These are phyloP conservation scores for Columba janthina DNA, from an alignment of 2,113 vertebrate genomes.

Conservation along the genomic window DNA sequence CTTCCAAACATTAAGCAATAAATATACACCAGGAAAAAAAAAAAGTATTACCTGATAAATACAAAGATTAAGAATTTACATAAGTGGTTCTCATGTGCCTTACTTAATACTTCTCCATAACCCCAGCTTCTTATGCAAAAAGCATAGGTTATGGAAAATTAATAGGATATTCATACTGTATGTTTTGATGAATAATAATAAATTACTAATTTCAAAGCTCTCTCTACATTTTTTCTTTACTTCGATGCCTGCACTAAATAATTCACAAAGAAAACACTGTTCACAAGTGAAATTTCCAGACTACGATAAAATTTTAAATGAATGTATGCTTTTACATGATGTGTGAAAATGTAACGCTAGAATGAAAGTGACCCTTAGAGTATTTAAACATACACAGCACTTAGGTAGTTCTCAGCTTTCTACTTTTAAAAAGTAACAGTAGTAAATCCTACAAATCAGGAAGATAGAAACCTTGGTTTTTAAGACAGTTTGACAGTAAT, in stretches of 20 bases:
- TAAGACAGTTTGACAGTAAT: background rate
- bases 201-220: background rate
- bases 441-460: background rate
- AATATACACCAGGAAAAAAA: background rate
- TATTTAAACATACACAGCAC: background rate
- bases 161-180: background rate
- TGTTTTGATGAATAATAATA: conserved; percentile 2
- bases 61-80: background rate
- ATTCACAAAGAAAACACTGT: conserved; percentile 37
- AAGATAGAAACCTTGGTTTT: background rate
- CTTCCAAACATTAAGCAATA: background rate
- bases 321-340: background rate
- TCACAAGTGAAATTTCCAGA: conserved; percentile 6
- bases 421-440: background rate
- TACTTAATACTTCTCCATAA: background rate
- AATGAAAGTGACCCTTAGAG: background rate
- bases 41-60: background rate
- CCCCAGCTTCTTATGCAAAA: background rate
- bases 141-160: background rate
- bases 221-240: background rate
- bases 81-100: background rate
- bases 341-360: background rate
- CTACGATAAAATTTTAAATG: background rate
- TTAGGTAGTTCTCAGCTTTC: background rate
- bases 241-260: background rate